These are phyloP conservation scores for Furnarius figulus DNA, from an alignment of 2,113 vertebrate species.

Conservation along the genomic window DNA sequence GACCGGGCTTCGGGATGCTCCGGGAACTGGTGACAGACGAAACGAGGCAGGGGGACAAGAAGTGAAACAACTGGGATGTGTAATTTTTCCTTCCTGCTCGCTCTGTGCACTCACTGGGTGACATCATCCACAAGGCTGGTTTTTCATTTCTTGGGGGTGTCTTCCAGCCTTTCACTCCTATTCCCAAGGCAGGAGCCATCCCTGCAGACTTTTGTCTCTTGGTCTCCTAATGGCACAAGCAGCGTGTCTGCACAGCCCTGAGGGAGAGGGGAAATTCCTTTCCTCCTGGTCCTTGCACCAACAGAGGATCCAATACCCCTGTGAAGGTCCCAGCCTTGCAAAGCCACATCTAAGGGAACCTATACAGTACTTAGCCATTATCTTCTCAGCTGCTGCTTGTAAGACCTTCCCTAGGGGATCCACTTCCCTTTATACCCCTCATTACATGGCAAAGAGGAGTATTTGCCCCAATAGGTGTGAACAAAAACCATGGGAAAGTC, in stretches of 20 bases:
- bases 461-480: neutral
- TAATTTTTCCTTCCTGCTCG: neutral
- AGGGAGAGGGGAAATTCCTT: neutral
- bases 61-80: conserved; percentile 12
- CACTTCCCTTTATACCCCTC: accelerated
- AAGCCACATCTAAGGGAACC: neutral
- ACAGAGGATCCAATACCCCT: neutral
- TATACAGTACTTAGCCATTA: neutral
- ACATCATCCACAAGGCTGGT: neutral
- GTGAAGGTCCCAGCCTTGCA: neutral
- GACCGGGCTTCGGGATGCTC: conserved; percentile 30
- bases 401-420: neutral
- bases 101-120: neutral
- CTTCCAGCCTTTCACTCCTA: neutral
- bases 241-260: accelerated
- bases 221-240: neutral
- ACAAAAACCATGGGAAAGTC: neutral
- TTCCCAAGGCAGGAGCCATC: neutral
- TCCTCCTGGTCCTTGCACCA: neutral
- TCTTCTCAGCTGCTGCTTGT: neutral
- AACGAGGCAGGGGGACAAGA: conserved; percentile 37
- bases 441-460: neutral
- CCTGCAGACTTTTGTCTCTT: neutral
- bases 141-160: neutral
- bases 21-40: conserved; percentile 38